phyloP scores from a whole-genome alignment of 2,888 invertebrate genomes.

The Plusia festucae region DNA sequence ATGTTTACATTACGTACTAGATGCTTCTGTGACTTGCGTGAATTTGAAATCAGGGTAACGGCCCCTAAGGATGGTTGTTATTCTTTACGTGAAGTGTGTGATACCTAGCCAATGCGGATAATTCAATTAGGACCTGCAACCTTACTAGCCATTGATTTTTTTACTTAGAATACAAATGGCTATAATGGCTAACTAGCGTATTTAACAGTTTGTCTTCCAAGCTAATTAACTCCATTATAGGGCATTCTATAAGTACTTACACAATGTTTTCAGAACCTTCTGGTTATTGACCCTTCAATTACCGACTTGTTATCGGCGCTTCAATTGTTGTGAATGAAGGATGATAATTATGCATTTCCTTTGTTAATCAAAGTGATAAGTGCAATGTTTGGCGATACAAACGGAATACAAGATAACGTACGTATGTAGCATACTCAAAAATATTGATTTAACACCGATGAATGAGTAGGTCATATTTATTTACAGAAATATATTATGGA shows the following conservation, averaged over 20 bases:
- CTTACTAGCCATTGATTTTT: conserved; percentile 14
- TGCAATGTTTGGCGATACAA: conserved; percentile 35
- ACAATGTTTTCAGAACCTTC: conserved; percentile 24
- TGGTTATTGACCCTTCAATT: conserved; percentile 43
- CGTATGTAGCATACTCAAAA: not conserved
- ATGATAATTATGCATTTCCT: conserved; percentile 46
- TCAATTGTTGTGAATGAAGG: conserved; percentile 25
- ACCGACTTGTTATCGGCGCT: conserved; percentile 29
- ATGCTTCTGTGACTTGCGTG: conserved; percentile 43
- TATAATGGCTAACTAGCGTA: not conserved
- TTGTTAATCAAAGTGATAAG: conserved; percentile 40
- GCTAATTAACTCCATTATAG: conserved; percentile 14
- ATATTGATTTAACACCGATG: not conserved
- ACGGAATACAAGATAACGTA: conserved; percentile 17
- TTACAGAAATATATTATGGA: not conserved
- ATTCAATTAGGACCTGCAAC: conserved; percentile 59
- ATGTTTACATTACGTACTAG: conserved; percentile 54
- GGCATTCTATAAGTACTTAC: conserved; percentile 22
- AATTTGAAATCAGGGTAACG: conserved; percentile 42
- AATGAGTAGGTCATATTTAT: not conserved
- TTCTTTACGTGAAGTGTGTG: conserved; percentile 38
- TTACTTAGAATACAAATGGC: not conserved
- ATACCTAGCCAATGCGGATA: conserved; percentile 55
- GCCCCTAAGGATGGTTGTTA: conserved; percentile 40
- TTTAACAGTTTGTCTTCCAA: conserved; percentile 15